Base-by-base conservation (phyloP, 1,140 invertebrate genomes). In the Sitodiplosis mosellana region DNA sequence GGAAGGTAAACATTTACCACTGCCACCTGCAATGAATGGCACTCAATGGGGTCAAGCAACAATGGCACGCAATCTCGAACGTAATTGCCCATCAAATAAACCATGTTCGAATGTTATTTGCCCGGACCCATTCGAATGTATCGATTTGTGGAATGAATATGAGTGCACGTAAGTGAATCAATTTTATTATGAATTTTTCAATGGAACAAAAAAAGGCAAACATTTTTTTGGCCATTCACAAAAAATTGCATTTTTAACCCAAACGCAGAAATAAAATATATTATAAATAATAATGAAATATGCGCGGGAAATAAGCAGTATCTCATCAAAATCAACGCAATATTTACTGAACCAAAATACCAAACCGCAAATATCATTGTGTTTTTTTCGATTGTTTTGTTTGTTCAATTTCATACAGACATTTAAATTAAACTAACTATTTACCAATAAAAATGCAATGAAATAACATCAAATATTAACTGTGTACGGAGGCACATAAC, bases 81-180 rank as follows among this genome's bases (percentile, higher is more conserved):
- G 80, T 44, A 83, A 87, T 56, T 98, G 94, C 64, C 80, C 85
- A 4, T 93, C 89, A 0, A 91, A 94, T 56, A 89, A 91, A 58
- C 89, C 91, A 18, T 96, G 92, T 62, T 78, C 83, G 42, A 88
- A 87, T 62, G 84, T 91, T 34, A 83, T 84, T 52, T 95, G 92
- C 61, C 81, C 82, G 0, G 81, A 85, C 55, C 87, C 88, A n/a
- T 91, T 93, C 63, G 85, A 90, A 53, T 98, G 94, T 67, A 83
- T 91, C 27, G 91, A 96, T 67, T 75, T 95, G 0, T 98, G 92
- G 92, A 90, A 87, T 66, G 82, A 88, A 67, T 89, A 90, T 57
- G 91, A 95, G 58, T 98, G 92, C 88, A 91, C 87, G 91, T 96
- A 70, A 82, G 86, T 80, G 58, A 59, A 49, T 57, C 36, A 44